phyloP scores from a whole-genome alignment of 2,888 invertebrate species.

The Antheraea yamamai region DNA sequence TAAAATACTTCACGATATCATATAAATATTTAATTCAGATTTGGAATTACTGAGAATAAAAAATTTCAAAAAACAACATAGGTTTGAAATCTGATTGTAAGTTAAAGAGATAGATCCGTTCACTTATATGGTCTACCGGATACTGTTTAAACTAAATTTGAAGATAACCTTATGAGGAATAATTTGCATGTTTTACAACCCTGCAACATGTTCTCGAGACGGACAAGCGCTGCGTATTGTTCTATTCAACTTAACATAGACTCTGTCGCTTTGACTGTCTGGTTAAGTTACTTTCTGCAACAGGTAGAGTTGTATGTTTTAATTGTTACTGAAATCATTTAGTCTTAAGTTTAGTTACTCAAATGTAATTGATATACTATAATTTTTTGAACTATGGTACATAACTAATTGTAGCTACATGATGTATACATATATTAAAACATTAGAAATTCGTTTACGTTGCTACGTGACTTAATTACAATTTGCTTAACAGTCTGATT shows the following conservation, averaged over 20 bases:
- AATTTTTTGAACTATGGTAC: no score
- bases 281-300: slow-evolving; percentile 35
- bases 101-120: not conserved
- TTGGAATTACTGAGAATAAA: not conserved
- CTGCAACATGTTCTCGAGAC: slow-evolving; percentile 46
- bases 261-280: slow-evolving; percentile 45
- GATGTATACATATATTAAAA: not conserved
- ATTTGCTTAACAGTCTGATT: not conserved
- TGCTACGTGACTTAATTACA: not conserved
- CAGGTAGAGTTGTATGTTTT: slow-evolving; percentile 40
- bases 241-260: slow-evolving; percentile 49
- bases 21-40: no score
- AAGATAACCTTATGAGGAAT: slow-evolving; percentile 22
- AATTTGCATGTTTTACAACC: slow-evolving; percentile 40
- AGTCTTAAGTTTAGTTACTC: no score
- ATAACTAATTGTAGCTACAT: slow-evolving; percentile 25
- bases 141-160: not conserved
- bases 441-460: not conserved
- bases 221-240: slow-evolving; percentile 54
- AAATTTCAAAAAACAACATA: not conserved
- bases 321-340: slow-evolving; percentile 35
- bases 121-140: not conserved
- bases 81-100: not conserved
- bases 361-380: no score
- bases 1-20: not conserved